Evolutionary conservation across 2,113 vertebrate species (phyloP), one percentile per base, ranked within the genome.

Genomic region (Synchiropus splendidus): DNA sequence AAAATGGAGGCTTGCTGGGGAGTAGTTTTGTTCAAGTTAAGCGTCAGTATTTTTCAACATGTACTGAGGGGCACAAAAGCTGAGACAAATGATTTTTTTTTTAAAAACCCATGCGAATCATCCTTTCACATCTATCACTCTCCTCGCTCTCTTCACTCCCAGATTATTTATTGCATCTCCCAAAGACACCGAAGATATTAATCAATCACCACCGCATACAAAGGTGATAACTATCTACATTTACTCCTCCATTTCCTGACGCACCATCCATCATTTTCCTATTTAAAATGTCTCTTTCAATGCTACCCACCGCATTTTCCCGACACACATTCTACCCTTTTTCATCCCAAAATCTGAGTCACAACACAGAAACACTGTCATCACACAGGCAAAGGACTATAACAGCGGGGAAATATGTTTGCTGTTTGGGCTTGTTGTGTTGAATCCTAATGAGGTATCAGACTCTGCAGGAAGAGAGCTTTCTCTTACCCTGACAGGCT

Each of bases 381-480:
- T 62, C 65, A 66, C 72, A 59, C 56, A 52, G 58, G 39, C 64
- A 45, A 37, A 70, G 60, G 67, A 75, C 61, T 66, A 64, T 63
- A 75, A 77, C 73, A 74, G 75, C 62, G 46, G 57, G 71, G 42
- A 75, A 77, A 81, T 79, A 75, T 74, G 79, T 81, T 81, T 79
- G 64, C 72, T 70, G 70, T 77, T 75, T 75, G 63, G 63, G 51
- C 63, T 72, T 51, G 61, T 73, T 64, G 76, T 62, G 67, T 62
- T 75, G 79, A 77, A 81, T 79, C 51, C 61, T 79, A 77, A 79
- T 81, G 74, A 77, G 70, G 60, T 66, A 75, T 68, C 72, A 70
- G 42, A 58, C 61, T 74, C 56, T 59, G 59, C 62, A 34, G 74
- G 53, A 67, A 62, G 45, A 44, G 42, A 54, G 58, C 52, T 61